phyloP scores from a whole-genome alignment of 2,797 vertebrate species.

The Amazona finschi region DNA sequence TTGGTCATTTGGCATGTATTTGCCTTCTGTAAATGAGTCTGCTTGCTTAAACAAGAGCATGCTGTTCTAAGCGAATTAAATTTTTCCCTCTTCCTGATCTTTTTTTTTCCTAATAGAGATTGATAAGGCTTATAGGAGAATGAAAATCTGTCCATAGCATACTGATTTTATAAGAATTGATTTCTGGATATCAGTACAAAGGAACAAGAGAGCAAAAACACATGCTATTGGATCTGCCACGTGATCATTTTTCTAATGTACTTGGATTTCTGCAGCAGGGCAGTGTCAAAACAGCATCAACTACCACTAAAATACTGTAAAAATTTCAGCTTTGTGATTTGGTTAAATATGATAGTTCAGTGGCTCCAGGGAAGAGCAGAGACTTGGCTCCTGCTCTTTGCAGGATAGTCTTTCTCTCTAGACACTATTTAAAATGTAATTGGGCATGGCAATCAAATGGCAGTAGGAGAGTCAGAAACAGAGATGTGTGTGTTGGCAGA shows the following conservation, averaged over 20 bases:
- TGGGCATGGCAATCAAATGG: background rate
- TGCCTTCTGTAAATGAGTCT: slow-evolving; percentile 14
- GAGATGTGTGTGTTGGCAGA: background rate
- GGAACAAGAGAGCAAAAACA: background rate
- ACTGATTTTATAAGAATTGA: background rate
- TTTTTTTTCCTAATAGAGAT: background rate
- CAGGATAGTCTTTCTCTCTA: background rate
- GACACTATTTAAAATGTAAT: background rate
- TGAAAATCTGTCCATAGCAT: background rate
- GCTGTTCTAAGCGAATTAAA: slow-evolving; percentile 23
- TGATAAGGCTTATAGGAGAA: background rate
- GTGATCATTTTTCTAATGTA: background rate
- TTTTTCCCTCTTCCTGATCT: background rate
- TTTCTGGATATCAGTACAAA: background rate
- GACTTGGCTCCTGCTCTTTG: background rate
- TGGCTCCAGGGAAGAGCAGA: background rate
- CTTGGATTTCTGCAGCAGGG: background rate
- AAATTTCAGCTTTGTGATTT: background rate
- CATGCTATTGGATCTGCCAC: background rate
- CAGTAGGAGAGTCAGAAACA: background rate
- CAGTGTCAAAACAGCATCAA: background rate
- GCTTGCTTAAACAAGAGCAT: slow-evolving; percentile 3
- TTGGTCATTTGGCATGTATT: background rate
- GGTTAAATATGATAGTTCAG: background rate
- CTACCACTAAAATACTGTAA: background rate